These are phyloP conservation scores for Phenganax stokvisi DNA, from an alignment of 92 coral and sea anemone genomes.

Conservation along the genomic window DNA sequence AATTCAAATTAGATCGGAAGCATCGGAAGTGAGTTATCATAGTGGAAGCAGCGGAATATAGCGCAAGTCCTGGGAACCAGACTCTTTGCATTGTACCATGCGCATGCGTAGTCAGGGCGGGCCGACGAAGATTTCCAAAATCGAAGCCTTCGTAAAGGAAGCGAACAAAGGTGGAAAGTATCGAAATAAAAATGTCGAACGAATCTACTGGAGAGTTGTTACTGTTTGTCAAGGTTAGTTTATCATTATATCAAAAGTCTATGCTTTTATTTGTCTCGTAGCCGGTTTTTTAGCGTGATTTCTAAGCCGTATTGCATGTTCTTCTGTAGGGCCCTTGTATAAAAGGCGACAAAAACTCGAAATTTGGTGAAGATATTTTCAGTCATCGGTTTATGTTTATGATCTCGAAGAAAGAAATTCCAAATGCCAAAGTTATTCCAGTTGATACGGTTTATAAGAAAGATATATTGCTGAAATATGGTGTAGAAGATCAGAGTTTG, in stretches of 20 bases:
- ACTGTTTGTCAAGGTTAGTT: slow-evolving; percentile 55
- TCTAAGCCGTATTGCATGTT: background rate
- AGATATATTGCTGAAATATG: slow-evolving; percentile 48
- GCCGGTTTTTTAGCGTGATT: slow-evolving; percentile 36
- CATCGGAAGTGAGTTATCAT: no score
- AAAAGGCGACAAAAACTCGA: slow-evolving; percentile 31
- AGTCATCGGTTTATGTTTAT: slow-evolving; percentile 81
- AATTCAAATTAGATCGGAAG: no score
- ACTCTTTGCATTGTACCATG: background rate
- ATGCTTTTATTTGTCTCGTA: background rate
- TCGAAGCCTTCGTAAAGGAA: background rate
- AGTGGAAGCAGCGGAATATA: no score
- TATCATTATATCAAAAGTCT: background rate
- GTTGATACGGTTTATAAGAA: slow-evolving; percentile 54
- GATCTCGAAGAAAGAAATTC: slow-evolving; percentile 55
- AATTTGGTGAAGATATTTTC: slow-evolving; percentile 65
- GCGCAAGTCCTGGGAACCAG: no score
- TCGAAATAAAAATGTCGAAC: slow-evolving; percentile 29
- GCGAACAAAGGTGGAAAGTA: background rate
- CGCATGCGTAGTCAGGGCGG: slow-evolving; percentile 26
- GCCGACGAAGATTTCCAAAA: background rate
- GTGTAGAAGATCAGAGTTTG: slow-evolving; percentile 32
- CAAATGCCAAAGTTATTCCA: slow-evolving; percentile 50
- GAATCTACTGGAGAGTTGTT: slow-evolving; percentile 46
- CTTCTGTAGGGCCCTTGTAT: slow-evolving; percentile 17